Percentiles rank a stretch among this genome's conserved stretches.
phyloP scores from a whole-genome alignment of 2,113 vertebrate genomes.

The Manacus vitellinus region DNA sequence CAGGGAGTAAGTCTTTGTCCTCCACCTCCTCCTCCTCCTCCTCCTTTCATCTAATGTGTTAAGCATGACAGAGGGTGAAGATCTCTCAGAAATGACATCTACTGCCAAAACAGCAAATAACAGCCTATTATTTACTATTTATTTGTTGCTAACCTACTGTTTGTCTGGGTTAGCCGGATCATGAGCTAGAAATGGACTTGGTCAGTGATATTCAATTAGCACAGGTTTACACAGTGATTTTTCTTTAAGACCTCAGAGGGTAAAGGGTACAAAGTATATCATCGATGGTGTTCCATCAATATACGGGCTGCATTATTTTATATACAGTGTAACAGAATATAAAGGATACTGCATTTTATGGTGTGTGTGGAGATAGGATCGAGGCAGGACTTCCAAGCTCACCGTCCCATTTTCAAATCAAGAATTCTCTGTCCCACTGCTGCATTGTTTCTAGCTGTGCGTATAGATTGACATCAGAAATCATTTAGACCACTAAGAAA shows the following conservation, averaged over 20 bases:
- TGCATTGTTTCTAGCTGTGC: neutral
- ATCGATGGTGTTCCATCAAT: neutral
- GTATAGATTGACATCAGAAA: neutral
- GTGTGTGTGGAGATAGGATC: neutral
- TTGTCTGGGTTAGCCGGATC: neutral
- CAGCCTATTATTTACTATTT: neutral
- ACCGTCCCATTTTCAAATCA: neutral
- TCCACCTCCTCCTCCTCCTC: neutral
- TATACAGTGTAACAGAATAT: neutral
- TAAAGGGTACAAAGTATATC: neutral
- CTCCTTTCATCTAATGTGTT: neutral
- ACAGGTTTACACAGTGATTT: neutral
- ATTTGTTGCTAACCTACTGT: neutral
- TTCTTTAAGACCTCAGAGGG: neutral
- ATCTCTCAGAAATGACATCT: neutral
- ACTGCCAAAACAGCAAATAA: neutral
- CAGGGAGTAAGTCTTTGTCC: neutral
- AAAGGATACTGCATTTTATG: neutral
- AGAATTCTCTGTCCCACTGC: neutral
- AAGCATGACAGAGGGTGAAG: rapidly evolving
- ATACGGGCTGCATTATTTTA: neutral
- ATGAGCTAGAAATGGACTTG: neutral
- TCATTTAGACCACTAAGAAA: neutral
- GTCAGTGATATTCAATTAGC: neutral
- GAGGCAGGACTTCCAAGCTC: neutral